These are phyloP conservation scores for Chelonus formosanus DNA, from an alignment of 2,888 invertebrate species.

Conservation along the genomic window DNA sequence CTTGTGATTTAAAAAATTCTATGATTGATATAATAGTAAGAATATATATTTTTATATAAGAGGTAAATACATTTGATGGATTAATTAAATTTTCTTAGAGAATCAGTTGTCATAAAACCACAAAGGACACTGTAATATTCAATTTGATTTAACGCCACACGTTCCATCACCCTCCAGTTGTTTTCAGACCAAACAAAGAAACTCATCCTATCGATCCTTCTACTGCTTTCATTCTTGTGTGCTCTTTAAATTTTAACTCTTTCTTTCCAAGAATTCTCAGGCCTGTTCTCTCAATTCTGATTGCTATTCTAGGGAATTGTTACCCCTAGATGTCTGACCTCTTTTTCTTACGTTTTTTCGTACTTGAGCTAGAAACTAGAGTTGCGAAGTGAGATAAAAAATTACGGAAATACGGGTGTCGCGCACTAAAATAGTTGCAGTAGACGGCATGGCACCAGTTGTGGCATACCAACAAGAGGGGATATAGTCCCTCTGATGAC, in stretches of 20 bases:
- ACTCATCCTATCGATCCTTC: slow-evolving; percentile 46
- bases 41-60: too few species aligned
- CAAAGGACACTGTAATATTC: slow-evolving; percentile 46
- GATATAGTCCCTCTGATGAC: slow-evolving; percentile 33
- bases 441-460: slow-evolving; percentile 59
- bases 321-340: neutral
- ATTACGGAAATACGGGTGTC: slow-evolving; percentile 11
- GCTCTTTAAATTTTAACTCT: slow-evolving; percentile 9
- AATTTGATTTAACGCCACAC: slow-evolving; percentile 55
- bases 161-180: slow-evolving; percentile 56
- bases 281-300: slow-evolving; percentile 4
- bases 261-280: slow-evolving; percentile 7
- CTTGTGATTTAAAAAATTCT: too few species aligned
- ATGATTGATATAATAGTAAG: too few species aligned
- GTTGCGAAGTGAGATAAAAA: neutral
- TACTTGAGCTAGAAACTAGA: neutral
- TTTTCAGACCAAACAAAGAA: slow-evolving; percentile 62
- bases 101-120: slow-evolving; percentile 20
- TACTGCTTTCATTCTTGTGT: slow-evolving; percentile 4
- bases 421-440: slow-evolving; percentile 40
- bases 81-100: neutral
- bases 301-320: neutral
- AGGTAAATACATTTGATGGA: too few species aligned
- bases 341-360: slow-evolving; percentile 3
- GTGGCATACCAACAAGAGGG: slow-evolving; percentile 16